Conservation (phyloP, 1,140 invertebrate genomes). For the Ceratoteleas bidentatus region DNA sequence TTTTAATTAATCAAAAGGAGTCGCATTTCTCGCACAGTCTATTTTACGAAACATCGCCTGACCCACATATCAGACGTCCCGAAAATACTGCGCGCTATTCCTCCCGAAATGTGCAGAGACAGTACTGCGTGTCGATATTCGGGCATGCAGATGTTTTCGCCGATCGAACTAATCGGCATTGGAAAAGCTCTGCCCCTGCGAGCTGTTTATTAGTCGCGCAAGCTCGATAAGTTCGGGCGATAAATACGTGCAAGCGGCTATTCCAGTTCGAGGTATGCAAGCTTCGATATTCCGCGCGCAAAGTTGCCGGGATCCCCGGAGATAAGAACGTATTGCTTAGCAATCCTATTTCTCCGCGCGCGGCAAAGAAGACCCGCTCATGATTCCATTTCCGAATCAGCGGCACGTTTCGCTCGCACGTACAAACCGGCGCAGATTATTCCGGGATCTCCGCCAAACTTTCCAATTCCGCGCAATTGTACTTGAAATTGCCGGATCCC, state of each 20-base stretch:
- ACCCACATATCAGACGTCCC: too few species aligned
- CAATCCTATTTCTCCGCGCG: constrained; percentile 36
- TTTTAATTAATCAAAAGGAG: too few species aligned
- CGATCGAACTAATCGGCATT: too few species aligned
- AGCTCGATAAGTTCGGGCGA: constrained; percentile 6
- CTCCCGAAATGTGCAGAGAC: too few species aligned
- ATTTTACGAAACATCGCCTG: too few species aligned
- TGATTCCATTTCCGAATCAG: constrained; percentile 40
- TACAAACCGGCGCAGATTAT: constrained; percentile 37
- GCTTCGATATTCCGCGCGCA: constrained; percentile 27
- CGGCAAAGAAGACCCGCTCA: constrained; percentile 29
- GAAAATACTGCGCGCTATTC: too few species aligned
- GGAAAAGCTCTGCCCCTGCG: too few species aligned
- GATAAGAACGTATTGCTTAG: constrained; percentile 36
- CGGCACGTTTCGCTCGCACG: constrained; percentile 24
- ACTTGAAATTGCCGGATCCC: constrained; percentile 8
- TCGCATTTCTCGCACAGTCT: too few species aligned
- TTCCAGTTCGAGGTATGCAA: constrained; percentile 5
- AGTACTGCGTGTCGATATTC: too few species aligned
- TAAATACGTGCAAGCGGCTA: constrained; percentile 16
- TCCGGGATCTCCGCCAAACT: constrained; percentile 26
- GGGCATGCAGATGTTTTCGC: too few species aligned
- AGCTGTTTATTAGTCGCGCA: constrained; percentile 9
- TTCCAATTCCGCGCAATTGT: constrained; percentile 33
- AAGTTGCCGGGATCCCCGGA: constrained; percentile 23